phyloP scores from a whole-genome alignment of 1,140 invertebrate species.

The Yoshiicerus persimilis region DNA sequence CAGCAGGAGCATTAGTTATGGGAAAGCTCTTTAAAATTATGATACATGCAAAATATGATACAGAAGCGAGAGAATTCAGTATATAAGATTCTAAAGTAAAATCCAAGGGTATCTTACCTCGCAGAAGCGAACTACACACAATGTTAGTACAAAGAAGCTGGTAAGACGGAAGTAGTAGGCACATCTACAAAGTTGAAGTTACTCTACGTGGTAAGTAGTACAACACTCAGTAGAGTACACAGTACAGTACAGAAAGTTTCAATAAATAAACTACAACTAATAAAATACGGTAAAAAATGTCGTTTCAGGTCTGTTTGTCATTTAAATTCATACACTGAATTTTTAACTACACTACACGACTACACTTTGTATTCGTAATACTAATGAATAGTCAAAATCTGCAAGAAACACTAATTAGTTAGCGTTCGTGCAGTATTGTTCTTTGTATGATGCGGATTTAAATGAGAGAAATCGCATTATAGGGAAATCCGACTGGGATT shows the following conservation, averaged over 20 bases:
- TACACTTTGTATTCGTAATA: neutral
- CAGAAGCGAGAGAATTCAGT: neutral
- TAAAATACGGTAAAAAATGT: neutral
- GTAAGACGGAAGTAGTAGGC: constrained; percentile 11
- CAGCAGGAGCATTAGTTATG: neutral
- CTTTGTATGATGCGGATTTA: neutral
- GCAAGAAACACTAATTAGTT: neutral
- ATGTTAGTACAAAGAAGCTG: constrained; percentile 17
- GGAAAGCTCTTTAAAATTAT: neutral
- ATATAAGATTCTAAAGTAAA: neutral
- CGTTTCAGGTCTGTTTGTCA: neutral
- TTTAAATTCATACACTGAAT: neutral
- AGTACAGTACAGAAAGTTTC: neutral
- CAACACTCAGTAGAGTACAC: neutral
- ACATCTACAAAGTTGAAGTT: neutral
- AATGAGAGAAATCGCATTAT: neutral
- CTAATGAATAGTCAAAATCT: neutral
- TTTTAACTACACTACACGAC: neutral
- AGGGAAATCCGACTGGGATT: neutral
- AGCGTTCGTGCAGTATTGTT: neutral
- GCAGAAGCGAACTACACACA: constrained; percentile 7
- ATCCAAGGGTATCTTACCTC: constrained; percentile 14
- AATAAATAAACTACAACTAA: constrained; percentile 10
- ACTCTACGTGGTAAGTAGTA: neutral
- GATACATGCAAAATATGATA: neutral